Base-by-base conservation (phyloP, 2,797 vertebrate species). In the Melanogrammus aeglefinus region DNA sequence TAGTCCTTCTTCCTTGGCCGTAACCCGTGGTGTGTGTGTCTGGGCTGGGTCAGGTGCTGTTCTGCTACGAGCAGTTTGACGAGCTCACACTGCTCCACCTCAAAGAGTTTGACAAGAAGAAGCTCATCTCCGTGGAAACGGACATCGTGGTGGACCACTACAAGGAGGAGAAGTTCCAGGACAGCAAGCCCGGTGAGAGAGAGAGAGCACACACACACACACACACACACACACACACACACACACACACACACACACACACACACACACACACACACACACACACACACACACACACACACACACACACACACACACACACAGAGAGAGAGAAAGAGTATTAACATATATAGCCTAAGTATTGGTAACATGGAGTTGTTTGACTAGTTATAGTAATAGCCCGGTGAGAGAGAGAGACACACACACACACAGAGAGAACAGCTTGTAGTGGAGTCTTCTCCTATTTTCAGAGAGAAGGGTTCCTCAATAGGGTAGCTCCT, bases 111-210 rank as follows among this genome's bases (percentile, higher is more conserved):
- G 96, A 98, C 88, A 96, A 95, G 91, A 99, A 99, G 93, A 96
- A 97, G 91, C 92, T 99, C 78, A 96, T 99, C 89, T 99, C 98
- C 0, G 97, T 96, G 73, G 98, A 99, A 90, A 99, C 98, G 0
- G 97, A 99, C 91, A 99, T 99, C 0, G 97, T 98, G 14, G 96
- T 99, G 0, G 97, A 99, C 86, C 97, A 99, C 92, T 99, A 97
- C 87, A 99, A 99, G 89, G 98, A 99, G 86, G 97, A 99, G 90
- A 97, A 95, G 86, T 96, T 95, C 78, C 96, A 97, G 81, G 96
- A 96, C 70, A 87, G 44, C 74, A 92, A 83, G 39, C 89, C 95
- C 84, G 97, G 98, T 99, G 9, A 8, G 80, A 38, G n/a, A n/a
- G n/a, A n/a, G n/a, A n/a, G n/a, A n/a, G n/a, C 38, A 38, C 8